Conservation (phyloP, 2,888 invertebrate genomes). For the Megastigmus dorsalis region DNA sequence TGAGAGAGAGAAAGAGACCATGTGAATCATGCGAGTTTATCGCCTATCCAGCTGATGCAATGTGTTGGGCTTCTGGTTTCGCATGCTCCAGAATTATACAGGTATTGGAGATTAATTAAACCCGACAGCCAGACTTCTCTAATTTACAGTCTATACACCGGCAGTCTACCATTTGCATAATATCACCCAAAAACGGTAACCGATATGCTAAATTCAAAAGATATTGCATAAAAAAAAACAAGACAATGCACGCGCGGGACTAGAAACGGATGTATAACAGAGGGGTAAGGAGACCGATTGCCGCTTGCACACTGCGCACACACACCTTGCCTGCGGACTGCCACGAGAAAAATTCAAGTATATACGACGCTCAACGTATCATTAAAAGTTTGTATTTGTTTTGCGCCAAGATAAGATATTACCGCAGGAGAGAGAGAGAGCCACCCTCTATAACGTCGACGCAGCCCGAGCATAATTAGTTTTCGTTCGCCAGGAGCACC, state of each 20-base stretch:
- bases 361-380: neutral
- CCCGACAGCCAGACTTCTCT: neutral
- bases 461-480: conserved; percentile 22
- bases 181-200: neutral
- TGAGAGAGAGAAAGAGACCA: no score
- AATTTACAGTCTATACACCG: neutral
- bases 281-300: no score
- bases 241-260: no score
- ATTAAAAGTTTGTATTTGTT: neutral
- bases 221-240: neutral
- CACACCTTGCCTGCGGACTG: no score
- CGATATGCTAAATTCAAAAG: neutral
- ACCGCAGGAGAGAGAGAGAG: neutral
- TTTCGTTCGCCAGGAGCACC: neutral
- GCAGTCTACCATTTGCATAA: neutral
- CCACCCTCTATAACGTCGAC: neutral
- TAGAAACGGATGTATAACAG: no score
- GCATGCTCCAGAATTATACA: neutral
- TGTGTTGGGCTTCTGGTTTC: neutral
- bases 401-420: neutral
- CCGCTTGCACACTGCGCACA: no score
- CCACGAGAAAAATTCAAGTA: neutral
- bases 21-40: neutral
- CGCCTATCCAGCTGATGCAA: neutral
- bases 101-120: neutral